Evolutionary conservation across 2,797 vertebrate species (phyloP), one percentile per base, ranked within the genome.

Genomic region (Eleutherodactylus coqui): DNA sequence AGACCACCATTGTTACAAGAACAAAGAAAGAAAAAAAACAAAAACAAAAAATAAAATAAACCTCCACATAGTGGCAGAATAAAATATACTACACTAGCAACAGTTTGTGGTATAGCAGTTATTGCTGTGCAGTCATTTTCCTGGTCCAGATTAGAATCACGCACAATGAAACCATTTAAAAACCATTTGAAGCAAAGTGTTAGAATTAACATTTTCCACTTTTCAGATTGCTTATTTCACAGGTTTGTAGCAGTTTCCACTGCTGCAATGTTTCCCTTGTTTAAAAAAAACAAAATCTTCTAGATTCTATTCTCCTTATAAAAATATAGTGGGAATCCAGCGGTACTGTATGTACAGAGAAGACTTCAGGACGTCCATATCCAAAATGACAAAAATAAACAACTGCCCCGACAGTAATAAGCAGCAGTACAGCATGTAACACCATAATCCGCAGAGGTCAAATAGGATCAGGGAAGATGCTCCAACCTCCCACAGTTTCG

Each of bases 251-350:
- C 70, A 45, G 24, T 13, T 73, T 27, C 41, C 38, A 73, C 41
- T 45, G 5, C 38, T 73, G 24, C 38, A 6, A 5, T 0, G 13
- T 73, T 45, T 45, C 5, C 41, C 70, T 10, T 36, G 6, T n/a
- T 58, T 58, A 70, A 41, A 10, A 69, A 69, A 43, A 69, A 69
- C 10, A 69, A 69, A 21, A 41, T 41, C 21, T 38, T 21, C 67
- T n/a, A 41, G 19, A 41, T 41, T 41, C 67, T 70, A 70, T 45
- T n/a, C 21, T 73, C 38, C 34, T 73, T 73, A 73, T 73, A 73
- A 73, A 73, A 73, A 73, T 73, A 73, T 45, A 73, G 41, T 45
- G 70, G 41, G 16, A 41, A 16, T 73, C 27, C 70, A 73, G 45
- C 38, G 6, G 38, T 45, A 45, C 70, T 73, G 45, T 73, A 73